A percentile compares a stretch with the other conserved stretches of the same genome.
Conservation (phyloP, 2,888 invertebrate species). For the Theretra japonica region DNA sequence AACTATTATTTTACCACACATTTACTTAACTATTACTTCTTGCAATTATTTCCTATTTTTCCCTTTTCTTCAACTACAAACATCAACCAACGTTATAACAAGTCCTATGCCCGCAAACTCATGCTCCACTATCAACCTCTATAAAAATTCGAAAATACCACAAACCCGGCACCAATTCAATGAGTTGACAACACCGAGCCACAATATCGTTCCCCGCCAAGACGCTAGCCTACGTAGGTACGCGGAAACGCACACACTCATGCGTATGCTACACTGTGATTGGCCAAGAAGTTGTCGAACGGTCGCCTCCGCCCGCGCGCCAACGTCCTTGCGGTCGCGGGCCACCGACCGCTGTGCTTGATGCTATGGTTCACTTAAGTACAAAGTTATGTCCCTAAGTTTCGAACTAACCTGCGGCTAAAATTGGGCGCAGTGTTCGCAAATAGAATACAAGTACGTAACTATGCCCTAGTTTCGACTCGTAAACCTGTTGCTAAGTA, state of each 20-base stretch:
- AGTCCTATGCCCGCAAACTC: no score
- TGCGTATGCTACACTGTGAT: slow-evolving; percentile 43
- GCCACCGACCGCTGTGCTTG: slow-evolving; percentile 73
- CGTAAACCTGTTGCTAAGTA: no score
- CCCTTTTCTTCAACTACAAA: no score
- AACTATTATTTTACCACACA: no score
- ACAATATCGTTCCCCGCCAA: slow-evolving; percentile 58
- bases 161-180: not conserved
- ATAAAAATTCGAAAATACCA: not conserved
- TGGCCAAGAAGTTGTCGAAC: slow-evolving; percentile 65
- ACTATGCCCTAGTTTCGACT: no score
- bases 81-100: no score
- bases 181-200: slow-evolving; percentile 51
- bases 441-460: no score
- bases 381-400: slow-evolving; percentile 41
- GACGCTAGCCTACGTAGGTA: slow-evolving; percentile 49
- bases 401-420: not conserved
- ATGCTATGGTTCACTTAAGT: slow-evolving; percentile 46
- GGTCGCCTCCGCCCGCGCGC: slow-evolving; percentile 77
- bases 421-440: not conserved
- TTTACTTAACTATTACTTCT: no score
- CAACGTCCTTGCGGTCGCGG: slow-evolving; percentile 81
- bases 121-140: not conserved
- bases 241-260: slow-evolving; percentile 49
- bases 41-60: no score